Evolutionary conservation across 2,888 invertebrate species (phyloP).

Genomic region (Lithosia quadra): DNA sequence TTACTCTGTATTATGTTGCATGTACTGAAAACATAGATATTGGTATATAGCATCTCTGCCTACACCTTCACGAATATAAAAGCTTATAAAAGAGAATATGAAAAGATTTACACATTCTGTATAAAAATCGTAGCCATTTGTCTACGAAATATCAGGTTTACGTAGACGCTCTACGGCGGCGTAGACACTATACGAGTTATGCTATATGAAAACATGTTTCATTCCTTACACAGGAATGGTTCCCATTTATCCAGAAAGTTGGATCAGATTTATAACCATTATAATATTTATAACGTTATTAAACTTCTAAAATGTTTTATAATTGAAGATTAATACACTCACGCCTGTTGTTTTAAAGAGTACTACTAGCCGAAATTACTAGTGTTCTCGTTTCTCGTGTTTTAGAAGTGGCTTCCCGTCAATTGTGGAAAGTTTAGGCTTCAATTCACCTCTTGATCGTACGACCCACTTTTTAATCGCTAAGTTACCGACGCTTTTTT

Average conservation of each 20-base stretch:
- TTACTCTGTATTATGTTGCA: background rate
- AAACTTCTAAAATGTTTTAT: background rate
- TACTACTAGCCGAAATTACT: too few species aligned
- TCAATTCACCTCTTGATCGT: too few species aligned
- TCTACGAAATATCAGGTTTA: conserved; percentile 8
- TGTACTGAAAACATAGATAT: background rate
- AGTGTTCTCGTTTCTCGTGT: too few species aligned
- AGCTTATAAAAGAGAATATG: background rate
- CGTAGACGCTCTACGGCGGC: conserved; percentile 50
- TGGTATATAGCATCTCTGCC: background rate
- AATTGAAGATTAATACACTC: background rate
- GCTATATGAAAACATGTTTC: conserved; percentile 8
- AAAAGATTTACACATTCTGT: background rate
- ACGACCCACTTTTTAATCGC: too few species aligned
- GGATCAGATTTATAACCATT: background rate
- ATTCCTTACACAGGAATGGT: background rate
- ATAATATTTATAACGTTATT: background rate
- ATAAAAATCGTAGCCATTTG: background rate
- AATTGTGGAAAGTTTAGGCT: too few species aligned
- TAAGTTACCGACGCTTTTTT: too few species aligned
- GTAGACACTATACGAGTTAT: conserved; percentile 31
- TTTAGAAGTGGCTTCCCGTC: too few species aligned
- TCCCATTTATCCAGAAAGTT: background rate
- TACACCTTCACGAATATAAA: background rate
- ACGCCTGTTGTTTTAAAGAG: too few species aligned